Evolutionary conservation across 2,888 invertebrate species (phyloP).

Genomic region (Hesperia comma): DNA sequence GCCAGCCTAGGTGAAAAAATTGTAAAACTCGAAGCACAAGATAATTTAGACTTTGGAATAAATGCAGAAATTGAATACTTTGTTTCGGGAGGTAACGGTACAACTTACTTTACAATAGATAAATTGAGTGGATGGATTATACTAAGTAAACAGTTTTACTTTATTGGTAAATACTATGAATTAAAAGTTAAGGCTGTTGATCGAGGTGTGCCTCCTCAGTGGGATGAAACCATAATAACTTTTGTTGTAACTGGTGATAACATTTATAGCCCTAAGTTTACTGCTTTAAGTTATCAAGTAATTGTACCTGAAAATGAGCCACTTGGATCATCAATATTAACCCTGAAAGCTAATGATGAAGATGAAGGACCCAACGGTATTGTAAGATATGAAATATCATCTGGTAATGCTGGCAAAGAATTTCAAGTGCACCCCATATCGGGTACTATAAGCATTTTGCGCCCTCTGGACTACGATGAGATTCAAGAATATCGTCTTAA

Average conservation of each 20-base stretch:
- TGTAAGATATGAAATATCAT: conserved; percentile 92
- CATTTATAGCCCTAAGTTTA: conserved; percentile 90
- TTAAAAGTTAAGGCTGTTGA: conserved; percentile 91
- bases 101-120: conserved; percentile 89
- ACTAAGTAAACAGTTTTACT: conserved; percentile 84
- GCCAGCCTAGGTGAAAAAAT: conserved; percentile 89
- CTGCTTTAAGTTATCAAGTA: conserved; percentile 93
- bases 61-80: conserved; percentile 95
- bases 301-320: conserved; percentile 96
- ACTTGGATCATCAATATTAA: conserved; percentile 92
- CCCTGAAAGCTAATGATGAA: conserved; percentile 92
- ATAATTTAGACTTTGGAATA: conserved; percentile 92
- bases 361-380: conserved; percentile 96
- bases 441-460: conserved; percentile 91
- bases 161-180: conserved; percentile 86
- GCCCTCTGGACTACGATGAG: conserved; percentile 93
- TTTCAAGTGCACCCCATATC: conserved; percentile 91
- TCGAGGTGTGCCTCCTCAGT: conserved; percentile 93
- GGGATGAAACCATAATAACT: conserved; percentile 88
- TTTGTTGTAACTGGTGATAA: conserved; percentile 95
- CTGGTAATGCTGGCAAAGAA: conserved; percentile 91
- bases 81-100: conserved; percentile 90
- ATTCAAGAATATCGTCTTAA: conserved; percentile 93
- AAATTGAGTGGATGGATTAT: conserved; percentile 92
- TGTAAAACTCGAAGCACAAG: conserved; percentile 88